A percentile compares a stretch with the other conserved stretches of the same genome.
phyloP scores from a whole-genome alignment of 2,113 vertebrate species.

The Ramphastos sulfuratus region DNA sequence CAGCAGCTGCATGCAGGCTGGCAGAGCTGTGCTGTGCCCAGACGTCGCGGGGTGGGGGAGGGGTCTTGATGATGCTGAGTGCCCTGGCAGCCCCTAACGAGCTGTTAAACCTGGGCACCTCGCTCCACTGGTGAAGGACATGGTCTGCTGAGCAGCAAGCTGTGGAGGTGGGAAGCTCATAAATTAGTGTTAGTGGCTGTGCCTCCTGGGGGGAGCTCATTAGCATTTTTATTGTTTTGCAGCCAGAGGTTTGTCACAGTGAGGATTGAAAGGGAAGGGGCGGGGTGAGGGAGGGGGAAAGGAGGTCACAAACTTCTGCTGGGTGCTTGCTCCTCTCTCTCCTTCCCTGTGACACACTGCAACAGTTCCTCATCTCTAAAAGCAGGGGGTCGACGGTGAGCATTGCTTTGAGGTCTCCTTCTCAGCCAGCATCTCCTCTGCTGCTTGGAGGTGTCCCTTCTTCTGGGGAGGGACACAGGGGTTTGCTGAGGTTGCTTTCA shows the following conservation, averaged over 20 bases:
- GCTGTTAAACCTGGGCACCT: background rate
- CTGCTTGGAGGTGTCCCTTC: background rate
- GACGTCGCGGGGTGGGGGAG: background rate
- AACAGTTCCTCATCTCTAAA: background rate
- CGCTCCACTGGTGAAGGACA: background rate
- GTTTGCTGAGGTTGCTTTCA: background rate
- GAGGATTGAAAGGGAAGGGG: background rate
- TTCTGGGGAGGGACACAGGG: background rate
- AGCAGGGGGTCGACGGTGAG: no score
- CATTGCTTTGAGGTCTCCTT: background rate
- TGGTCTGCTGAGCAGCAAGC: background rate
- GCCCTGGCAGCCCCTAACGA: background rate
- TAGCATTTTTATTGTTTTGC: constrained; percentile 79
- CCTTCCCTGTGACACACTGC: background rate
- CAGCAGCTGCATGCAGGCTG: background rate
- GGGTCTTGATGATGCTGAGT: background rate
- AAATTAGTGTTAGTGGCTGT: constrained; percentile 31
- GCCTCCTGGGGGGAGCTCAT: constrained; percentile 35
- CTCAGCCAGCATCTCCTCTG: background rate
- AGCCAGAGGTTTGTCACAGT: constrained; percentile 68
- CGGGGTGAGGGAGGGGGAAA: background rate
- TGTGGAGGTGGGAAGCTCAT: constrained; percentile 54
- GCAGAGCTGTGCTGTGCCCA: background rate
- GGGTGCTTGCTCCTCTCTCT: background rate
- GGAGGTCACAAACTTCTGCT: background rate